phyloP scores from a whole-genome alignment of 2,113 vertebrate species.

The Cheirogaleus medius region DNA sequence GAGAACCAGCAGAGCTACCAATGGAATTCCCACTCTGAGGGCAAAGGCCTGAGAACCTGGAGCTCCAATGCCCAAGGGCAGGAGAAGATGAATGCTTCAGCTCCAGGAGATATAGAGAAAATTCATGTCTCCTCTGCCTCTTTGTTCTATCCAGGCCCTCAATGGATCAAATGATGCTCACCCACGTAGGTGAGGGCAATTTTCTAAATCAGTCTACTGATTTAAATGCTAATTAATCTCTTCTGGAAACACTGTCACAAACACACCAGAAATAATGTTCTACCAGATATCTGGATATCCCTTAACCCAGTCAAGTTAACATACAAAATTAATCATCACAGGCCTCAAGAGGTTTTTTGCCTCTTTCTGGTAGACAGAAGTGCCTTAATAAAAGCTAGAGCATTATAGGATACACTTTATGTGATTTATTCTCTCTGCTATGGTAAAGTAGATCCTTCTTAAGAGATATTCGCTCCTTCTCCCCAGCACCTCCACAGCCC shows the following conservation, averaged over 20 bases:
- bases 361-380: neutral
- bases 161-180: neutral
- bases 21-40: neutral
- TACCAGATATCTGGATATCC: neutral
- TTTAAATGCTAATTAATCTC: neutral
- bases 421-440: neutral
- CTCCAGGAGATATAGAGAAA: neutral
- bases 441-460: neutral
- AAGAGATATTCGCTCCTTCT: neutral
- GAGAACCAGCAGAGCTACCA: neutral
- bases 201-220: neutral
- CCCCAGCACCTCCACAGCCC: neutral
- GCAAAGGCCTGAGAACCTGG: neutral
- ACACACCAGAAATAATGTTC: neutral
- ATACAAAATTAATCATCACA: neutral
- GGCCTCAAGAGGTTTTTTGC: neutral
- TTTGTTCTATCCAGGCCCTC: neutral
- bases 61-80: neutral
- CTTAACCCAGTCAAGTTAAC: neutral
- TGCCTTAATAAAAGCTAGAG: neutral
- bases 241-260: neutral
- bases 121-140: neutral
- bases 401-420: neutral
- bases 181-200: neutral
- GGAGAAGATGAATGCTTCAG: neutral